These are phyloP conservation scores for Sinonovacula constricta DNA, from an alignment of 1,140 invertebrate genomes.

Conservation along the genomic window DNA sequence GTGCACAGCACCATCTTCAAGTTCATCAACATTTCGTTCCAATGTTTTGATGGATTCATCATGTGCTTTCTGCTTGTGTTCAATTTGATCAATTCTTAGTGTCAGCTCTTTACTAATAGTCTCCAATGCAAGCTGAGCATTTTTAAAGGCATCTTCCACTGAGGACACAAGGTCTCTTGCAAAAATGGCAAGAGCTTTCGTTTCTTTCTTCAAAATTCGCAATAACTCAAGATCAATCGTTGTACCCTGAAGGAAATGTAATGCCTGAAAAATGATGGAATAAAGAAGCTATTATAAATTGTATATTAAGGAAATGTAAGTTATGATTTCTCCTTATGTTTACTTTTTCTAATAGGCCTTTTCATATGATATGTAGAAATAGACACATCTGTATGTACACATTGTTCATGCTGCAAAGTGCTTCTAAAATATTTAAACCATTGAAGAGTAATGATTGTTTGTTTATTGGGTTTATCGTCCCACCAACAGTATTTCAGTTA, in stretches of 20 bases:
- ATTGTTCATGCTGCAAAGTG: background rate
- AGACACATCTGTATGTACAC: background rate
- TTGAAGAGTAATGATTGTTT: background rate
- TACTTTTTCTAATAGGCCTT: background rate
- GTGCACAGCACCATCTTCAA: background rate
- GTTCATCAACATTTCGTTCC: background rate
- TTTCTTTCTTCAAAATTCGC: constrained; percentile 4
- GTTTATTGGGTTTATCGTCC: too few species aligned
- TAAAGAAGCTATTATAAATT: background rate
- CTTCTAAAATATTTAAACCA: background rate
- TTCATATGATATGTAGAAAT: background rate
- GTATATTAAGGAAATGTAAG: background rate
- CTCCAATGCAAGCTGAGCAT: background rate
- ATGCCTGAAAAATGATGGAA: constrained; percentile 13
- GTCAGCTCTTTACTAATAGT: background rate
- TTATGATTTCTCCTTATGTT: background rate
- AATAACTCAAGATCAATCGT: constrained; percentile 16
- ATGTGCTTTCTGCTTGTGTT: background rate
- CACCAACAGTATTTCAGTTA: too few species aligned
- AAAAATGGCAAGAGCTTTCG: constrained; percentile 10
- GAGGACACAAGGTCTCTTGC: background rate
- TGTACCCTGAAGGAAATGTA: constrained; percentile 23
- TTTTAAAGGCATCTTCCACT: background rate
- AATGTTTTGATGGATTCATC: too few species aligned
- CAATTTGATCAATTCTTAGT: background rate